Base-by-base conservation (phyloP, 1,140 invertebrate species). In the Antheraea pernyi region DNA sequence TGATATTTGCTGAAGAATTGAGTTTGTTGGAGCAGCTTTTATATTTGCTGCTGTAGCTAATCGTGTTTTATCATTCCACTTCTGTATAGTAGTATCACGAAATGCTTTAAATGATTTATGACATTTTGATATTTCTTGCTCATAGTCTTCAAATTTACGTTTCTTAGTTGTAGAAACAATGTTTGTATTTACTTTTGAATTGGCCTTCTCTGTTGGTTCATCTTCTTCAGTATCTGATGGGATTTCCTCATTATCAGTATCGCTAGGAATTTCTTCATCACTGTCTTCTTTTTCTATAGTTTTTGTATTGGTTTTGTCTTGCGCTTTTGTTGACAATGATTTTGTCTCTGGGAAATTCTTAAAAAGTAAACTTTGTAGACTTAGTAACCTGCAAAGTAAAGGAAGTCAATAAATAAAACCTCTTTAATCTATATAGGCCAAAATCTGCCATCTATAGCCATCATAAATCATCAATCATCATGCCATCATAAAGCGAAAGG, bases 51-150 rank as follows among this genome's bases (percentile, higher is more conserved):
- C 94, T 60, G 94, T 94, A 3, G 95, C 93, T 18, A 97, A 82
- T 75, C 95, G 94, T 0, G 97, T 99, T 86, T 97, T 98, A 69
- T 98, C 97, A 91, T 98, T 96, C 98, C 98, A 99, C 87, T 98
- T 98, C 78, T 98, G 95, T 71, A 99, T 95, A 48, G 95, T 94
- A 39, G 94, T 84, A 86, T 97, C 95, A 91, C 97, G 94, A 76
- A 96, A 98, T n/a, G 93, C 81, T 72, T 87, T 92, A 72, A 97
- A 97, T 4, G 91, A 88, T 77, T 95, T 90, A 82, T 97, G 95
- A 67, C 93, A 91, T 69, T 94, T 93, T 18, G 93, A 80, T 18
- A 98, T 85, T 66, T 95, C 86, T 65, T 90, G 90, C 73, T 95
- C 95, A 86, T 95, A 96, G 30, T 96, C 94, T 59, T 89, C 86